Evolutionary conservation across 2,888 invertebrate genomes (phyloP).

Genomic region (Pandemis corylana): DNA sequence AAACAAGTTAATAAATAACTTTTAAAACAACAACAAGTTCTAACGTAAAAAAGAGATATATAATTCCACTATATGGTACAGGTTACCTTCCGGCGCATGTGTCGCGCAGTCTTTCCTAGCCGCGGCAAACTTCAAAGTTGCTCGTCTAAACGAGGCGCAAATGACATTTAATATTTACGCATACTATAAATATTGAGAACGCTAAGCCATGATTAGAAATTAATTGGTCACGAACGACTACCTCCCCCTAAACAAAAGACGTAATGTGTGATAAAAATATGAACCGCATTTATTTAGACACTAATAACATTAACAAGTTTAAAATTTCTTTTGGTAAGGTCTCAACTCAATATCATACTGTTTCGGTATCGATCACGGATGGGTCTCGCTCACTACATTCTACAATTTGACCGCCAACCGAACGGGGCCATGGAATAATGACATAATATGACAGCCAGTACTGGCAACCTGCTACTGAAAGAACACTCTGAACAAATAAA

Average conservation of each 20-base stretch:
- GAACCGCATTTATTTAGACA: conserved; percentile 9
- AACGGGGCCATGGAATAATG: background rate
- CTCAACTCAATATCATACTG: background rate
- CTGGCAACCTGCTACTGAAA: background rate
- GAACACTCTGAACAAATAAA: conserved; percentile 1
- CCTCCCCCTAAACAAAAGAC: background rate
- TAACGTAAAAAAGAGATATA: conserved; percentile 62
- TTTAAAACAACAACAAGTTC: conserved; percentile 64
- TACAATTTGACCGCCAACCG: background rate
- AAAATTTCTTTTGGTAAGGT: background rate
- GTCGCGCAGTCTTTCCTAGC: background rate
- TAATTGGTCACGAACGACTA: background rate
- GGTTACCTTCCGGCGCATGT: conserved; percentile 41
- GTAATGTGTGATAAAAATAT: background rate
- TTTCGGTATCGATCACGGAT: background rate
- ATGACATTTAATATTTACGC: conserved; percentile 1
- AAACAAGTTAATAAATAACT: conserved; percentile 61
- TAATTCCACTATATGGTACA: conserved; percentile 17
- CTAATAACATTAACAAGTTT: conserved; percentile 2
- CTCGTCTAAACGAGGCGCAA: background rate
- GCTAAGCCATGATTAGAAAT: conserved; percentile 3
- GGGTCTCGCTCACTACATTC: background rate
- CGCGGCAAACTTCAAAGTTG: background rate
- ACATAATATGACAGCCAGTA: background rate
- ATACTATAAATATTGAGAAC: conserved; percentile 8